Conservation (phyloP, 2,888 invertebrate genomes). For the Caenorhabditis uteleia region DNA sequence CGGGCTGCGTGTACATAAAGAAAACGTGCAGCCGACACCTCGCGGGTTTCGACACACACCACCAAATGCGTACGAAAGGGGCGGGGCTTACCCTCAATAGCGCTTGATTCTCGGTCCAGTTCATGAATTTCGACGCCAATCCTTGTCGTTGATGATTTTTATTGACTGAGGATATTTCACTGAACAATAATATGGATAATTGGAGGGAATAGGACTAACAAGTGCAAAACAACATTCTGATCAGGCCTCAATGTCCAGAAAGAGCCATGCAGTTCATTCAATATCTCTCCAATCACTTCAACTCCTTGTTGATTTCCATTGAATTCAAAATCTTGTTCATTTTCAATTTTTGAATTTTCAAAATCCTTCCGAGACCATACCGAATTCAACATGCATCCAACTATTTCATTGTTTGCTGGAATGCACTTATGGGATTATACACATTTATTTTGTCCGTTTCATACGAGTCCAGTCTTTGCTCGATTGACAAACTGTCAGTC, state of each 20-base stretch:
- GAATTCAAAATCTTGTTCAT: conserved; percentile 23
- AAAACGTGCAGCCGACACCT: too few relatives aligned
- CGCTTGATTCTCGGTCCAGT: conserved; percentile 14
- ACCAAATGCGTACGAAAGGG: too few relatives aligned
- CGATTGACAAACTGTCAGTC: too few relatives aligned
- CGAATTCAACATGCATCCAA: conserved; percentile 35
- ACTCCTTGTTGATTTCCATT: conserved; percentile 16
- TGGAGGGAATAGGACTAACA: conserved; percentile 8
- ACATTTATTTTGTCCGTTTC: neutral
- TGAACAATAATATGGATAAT: conserved; percentile 5
- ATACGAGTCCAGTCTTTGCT: too few relatives aligned
- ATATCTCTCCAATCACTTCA: conserved; percentile 23
- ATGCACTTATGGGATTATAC: too few relatives aligned
- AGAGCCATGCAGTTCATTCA: conserved; percentile 31
- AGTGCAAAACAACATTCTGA: conserved; percentile 26
- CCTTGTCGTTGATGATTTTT: conserved; percentile 26
- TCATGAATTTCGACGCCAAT: conserved; percentile 28
- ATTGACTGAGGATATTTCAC: conserved; percentile 28
- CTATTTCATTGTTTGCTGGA: conserved; percentile 25
- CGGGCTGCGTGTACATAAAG: too few relatives aligned
- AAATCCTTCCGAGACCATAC: conserved; percentile 23
- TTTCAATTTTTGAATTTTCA: conserved; percentile 6
- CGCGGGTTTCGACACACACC: too few relatives aligned
- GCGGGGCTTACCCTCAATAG: conserved; percentile 1
- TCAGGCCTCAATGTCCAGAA: conserved; percentile 27